Conservation (phyloP, 2,797 vertebrate genomes). For the Sebastes kiyomatsui region DNA sequence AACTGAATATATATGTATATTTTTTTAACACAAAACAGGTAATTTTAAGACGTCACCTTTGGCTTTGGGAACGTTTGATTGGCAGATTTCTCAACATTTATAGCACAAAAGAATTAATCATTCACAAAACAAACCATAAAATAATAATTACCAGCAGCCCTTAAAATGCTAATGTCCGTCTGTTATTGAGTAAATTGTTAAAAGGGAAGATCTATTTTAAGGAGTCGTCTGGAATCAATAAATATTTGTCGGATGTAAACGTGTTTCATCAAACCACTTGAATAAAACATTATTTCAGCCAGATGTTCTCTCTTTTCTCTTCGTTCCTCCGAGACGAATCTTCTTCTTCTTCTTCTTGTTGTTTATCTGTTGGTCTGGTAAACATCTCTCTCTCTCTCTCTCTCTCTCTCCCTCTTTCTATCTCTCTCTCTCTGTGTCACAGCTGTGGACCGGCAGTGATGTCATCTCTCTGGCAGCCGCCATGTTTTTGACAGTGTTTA, state of each 20-base stretch:
- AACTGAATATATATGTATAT: background rate
- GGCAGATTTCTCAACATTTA: background rate
- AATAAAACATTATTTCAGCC: background rate
- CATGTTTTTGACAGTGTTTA: conserved; percentile 84
- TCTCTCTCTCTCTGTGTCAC: conserved; percentile 48
- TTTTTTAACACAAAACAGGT: background rate
- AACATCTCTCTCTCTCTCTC: background rate
- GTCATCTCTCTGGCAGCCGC: conserved; percentile 75
- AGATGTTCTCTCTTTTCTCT: background rate
- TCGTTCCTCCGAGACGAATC: background rate
- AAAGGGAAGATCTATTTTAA: background rate
- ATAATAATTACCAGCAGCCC: background rate
- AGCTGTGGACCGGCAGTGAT: conserved; percentile 76
- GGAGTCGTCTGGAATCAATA: background rate
- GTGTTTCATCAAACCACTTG: background rate
- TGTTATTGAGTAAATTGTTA: background rate
- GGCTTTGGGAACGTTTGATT: background rate
- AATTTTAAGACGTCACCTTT: background rate
- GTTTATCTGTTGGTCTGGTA: conserved; percentile 17
- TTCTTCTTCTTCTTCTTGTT: background rate
- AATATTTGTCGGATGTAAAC: background rate
- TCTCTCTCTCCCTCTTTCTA: background rate
- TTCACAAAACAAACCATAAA: background rate
- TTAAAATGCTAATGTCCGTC: background rate
- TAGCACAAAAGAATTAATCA: background rate